A percentile compares a stretch with the other conserved stretches of the same genome.
Evolutionary conservation across 2,888 invertebrate genomes (phyloP).

Genomic region (Ceriagrion tenellum): DNA sequence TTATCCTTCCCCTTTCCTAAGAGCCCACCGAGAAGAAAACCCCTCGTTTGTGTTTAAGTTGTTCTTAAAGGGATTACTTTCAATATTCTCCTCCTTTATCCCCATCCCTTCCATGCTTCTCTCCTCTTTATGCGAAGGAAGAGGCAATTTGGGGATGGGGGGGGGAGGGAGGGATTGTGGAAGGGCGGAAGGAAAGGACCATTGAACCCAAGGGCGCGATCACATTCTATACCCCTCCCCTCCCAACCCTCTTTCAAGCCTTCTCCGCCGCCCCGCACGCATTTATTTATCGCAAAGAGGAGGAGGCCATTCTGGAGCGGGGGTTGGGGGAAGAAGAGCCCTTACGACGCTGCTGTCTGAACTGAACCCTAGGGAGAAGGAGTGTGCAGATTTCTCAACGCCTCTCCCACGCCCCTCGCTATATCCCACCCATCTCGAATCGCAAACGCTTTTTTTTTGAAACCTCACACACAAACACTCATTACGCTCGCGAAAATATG

Average conservation of each 20-base stretch:
- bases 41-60: slow-evolving; percentile 16
- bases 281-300: too few species aligned
- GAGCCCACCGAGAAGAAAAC: background rate
- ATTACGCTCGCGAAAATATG: too few species aligned
- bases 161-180: background rate
- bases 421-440: too few species aligned
- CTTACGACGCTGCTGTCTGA: too few species aligned
- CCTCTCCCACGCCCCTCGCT: too few species aligned
- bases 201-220: background rate
- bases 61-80: background rate
- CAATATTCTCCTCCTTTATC: background rate
- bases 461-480: too few species aligned
- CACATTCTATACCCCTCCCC: too few species aligned
- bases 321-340: background rate
- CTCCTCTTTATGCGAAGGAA: background rate
- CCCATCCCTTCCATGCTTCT: background rate
- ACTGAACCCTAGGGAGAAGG: too few species aligned
- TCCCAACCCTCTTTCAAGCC: too few species aligned
- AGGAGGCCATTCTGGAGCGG: background rate
- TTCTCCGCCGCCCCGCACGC: too few species aligned
- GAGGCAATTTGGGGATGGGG: background rate
- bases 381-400: too few species aligned
- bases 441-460: too few species aligned
- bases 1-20: background rate
- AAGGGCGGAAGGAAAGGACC: background rate